Evolutionary conservation across 2,113 vertebrate species (phyloP).

Genomic region (Clarias macrocephalus): DNA sequence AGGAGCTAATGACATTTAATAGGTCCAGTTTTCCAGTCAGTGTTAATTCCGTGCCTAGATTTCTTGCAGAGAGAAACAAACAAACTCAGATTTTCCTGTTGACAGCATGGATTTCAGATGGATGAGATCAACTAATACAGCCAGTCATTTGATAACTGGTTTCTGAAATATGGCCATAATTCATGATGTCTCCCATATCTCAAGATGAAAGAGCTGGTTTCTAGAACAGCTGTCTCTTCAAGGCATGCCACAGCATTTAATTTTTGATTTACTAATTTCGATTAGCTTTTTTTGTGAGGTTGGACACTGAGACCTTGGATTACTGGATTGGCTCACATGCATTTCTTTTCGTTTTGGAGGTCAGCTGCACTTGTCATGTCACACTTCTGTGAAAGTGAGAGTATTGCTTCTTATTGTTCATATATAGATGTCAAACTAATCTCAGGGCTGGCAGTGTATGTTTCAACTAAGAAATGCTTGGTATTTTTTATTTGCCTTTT

Average conservation of each 20-base stretch:
- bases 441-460: conserved; percentile 81
- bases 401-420: conserved; percentile 72
- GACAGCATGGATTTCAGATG: conserved; percentile 51
- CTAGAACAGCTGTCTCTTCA: conserved; percentile 75
- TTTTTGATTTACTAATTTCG: conserved; percentile 35
- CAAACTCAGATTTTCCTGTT: conserved; percentile 49
- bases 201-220: conserved; percentile 85
- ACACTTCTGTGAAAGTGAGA: conserved; percentile 67
- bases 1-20: conserved; percentile 31
- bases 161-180: conserved; percentile 35
- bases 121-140: conserved; percentile 37
- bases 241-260: conserved; percentile 74
- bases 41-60: conserved; percentile 35
- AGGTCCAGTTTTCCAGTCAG: conserved; percentile 29
- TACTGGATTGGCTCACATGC: conserved; percentile 74
- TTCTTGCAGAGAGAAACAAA: conserved; percentile 46
- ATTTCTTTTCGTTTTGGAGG: conserved; percentile 43
- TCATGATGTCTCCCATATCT: conserved; percentile 65
- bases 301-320: conserved; percentile 62
- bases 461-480: conserved; percentile 81
- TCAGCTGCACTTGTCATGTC: conserved; percentile 65
- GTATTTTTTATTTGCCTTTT: conserved; percentile 74
- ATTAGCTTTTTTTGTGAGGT: conserved; percentile 64
- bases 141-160: conserved; percentile 51
- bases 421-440: conserved; percentile 27